These are phyloP conservation scores for Darevskia mixta DNA, from an alignment of 2,797 vertebrate species.

Conservation along the genomic window DNA sequence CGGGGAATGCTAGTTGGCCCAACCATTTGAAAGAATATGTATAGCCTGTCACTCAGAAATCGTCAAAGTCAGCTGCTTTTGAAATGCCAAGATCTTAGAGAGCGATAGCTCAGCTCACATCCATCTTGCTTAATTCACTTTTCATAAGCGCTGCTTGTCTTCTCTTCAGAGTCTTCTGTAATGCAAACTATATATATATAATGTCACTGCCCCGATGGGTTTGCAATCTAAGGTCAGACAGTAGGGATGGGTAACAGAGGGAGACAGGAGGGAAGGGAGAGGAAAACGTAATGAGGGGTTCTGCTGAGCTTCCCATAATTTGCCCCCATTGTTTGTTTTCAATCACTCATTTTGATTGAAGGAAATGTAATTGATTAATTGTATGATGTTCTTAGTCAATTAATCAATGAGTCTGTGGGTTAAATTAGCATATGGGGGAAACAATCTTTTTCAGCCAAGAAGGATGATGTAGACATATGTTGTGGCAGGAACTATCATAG, in stretches of 20 bases:
- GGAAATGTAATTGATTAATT: too few species aligned
- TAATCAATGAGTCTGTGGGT: too few species aligned
- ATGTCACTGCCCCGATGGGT: not conserved
- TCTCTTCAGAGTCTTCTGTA: not conserved
- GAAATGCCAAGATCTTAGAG: slow-evolving; percentile 4
- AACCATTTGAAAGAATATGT: slow-evolving; percentile 26
- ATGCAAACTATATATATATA: too few species aligned
- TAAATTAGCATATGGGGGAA: not conserved
- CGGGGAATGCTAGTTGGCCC: slow-evolving; percentile 24
- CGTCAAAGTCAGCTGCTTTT: slow-evolving; percentile 15
- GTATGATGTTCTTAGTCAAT: too few species aligned
- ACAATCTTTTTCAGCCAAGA: not conserved
- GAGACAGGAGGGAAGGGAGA: not conserved
- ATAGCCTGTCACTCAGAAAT: not conserved
- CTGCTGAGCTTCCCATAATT: too few species aligned
- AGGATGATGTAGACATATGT: too few species aligned
- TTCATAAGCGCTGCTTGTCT: not conserved
- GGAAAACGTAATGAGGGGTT: too few species aligned
- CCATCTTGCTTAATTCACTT: slow-evolving; percentile 18
- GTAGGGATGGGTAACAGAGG: not conserved
- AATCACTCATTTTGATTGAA: too few species aligned
- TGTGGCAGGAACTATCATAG: too few species aligned
- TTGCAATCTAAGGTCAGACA: not conserved
- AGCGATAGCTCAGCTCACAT: not conserved
- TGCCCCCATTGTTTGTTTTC: too few species aligned